Conservation (phyloP, 2,888 invertebrate genomes). For the Heliconius charithonia region DNA sequence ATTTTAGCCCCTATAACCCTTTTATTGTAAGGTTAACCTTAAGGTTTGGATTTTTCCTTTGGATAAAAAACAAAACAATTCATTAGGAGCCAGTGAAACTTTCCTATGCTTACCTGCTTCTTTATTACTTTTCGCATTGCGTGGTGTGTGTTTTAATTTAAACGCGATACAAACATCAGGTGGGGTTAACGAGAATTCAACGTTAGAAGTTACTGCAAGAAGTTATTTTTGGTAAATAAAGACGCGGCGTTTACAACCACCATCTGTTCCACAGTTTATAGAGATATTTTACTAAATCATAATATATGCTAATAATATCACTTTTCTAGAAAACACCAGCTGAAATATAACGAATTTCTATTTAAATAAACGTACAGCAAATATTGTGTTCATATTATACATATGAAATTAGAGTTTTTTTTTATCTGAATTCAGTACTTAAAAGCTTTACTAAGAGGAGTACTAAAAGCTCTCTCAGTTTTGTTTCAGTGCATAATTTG, state of each 20-base stretch:
- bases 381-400: not conserved
- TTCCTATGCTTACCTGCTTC: too few relatives aligned
- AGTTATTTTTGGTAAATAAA: not conserved
- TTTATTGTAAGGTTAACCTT: too few relatives aligned
- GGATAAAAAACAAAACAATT: too few relatives aligned
- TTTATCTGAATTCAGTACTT: not conserved
- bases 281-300: too few relatives aligned
- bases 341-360: too few relatives aligned
- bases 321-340: too few relatives aligned
- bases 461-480: not conserved
- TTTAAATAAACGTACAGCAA: not conserved
- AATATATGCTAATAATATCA: too few relatives aligned
- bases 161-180: not conserved
- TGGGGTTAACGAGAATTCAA: not conserved
- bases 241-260: not conserved
- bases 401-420: not conserved
- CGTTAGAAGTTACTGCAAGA: not conserved
- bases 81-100: too few relatives aligned
- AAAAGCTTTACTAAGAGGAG: not conserved
- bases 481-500: not conserved
- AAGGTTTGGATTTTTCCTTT: too few relatives aligned
- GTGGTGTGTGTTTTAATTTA: not conserved
- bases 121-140: not conserved
- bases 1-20: too few relatives aligned
- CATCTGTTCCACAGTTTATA: too few relatives aligned